These are phyloP conservation scores for Escarpia spicata DNA, from an alignment of 2,888 invertebrate species.

Conservation along the genomic window DNA sequence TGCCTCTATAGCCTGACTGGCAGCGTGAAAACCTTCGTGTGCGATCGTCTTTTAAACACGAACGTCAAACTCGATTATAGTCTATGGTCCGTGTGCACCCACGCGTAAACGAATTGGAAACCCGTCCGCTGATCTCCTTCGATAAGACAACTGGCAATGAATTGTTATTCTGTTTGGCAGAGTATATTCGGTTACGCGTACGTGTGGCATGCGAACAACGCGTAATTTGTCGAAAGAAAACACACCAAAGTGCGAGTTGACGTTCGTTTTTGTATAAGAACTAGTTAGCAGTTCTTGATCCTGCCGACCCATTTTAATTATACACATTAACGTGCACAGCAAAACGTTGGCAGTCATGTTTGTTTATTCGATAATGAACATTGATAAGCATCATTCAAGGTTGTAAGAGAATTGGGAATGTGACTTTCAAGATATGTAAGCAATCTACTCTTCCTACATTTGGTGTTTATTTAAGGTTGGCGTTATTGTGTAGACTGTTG, in stretches of 20 bases:
- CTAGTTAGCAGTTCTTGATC: not conserved
- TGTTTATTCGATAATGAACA: not conserved
- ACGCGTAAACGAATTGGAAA: not conserved
- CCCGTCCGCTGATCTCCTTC: not conserved
- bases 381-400: not conserved
- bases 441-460: too few relatives aligned
- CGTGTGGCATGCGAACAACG: not conserved
- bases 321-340: not conserved
- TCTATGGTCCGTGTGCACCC: not conserved
- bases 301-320: not conserved
- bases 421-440: too few relatives aligned
- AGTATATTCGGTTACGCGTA: not conserved
- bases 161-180: not conserved
- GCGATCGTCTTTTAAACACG: not conserved
- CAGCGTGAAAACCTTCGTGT: not conserved
- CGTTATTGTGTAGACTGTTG: not conserved
- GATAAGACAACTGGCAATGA: not conserved
- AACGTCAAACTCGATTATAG: too few relatives aligned
- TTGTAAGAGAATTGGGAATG: too few relatives aligned
- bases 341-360: not conserved
- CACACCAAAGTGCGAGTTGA: not conserved
- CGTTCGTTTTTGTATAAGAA: not conserved
- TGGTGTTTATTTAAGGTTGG: not conserved
- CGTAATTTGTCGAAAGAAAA: not conserved
- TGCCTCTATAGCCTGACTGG: not conserved